phyloP scores from a whole-genome alignment of 2,888 invertebrate species.

The Tiliacea aurago region DNA sequence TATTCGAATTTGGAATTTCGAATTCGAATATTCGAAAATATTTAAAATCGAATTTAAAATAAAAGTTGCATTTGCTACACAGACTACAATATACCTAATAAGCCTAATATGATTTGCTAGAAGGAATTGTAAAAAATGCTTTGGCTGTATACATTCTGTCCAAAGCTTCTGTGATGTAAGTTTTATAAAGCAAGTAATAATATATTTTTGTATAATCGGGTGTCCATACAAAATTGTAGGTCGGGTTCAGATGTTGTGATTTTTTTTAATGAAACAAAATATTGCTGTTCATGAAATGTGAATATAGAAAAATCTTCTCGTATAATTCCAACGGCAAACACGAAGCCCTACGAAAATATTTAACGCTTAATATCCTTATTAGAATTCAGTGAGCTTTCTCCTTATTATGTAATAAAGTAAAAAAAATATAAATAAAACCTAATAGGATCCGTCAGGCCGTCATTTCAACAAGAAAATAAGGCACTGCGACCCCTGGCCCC shows the following conservation, averaged over 20 bases:
- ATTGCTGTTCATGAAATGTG: neutral
- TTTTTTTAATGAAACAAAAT: neutral
- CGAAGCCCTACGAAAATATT: neutral
- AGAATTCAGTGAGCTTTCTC: slow-evolving; percentile 18
- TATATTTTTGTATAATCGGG: neutral
- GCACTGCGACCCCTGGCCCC: slow-evolving; percentile 6
- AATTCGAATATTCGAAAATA: too few relatives aligned
- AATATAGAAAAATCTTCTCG: neutral
- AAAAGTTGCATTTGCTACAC: neutral
- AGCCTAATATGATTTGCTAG: too few relatives aligned
- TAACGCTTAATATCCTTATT: neutral
- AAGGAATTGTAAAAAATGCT: neutral
- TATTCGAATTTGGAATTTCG: too few relatives aligned
- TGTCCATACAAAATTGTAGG: neutral
- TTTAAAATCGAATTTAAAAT: slow-evolving; percentile 12
- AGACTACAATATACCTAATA: too few relatives aligned
- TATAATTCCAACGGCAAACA: neutral
- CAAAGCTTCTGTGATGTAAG: neutral
- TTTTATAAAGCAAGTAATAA: neutral
- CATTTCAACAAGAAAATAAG: slow-evolving; percentile 56
- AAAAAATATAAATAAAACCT: slow-evolving; percentile 39
- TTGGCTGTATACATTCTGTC: neutral
- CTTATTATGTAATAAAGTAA: slow-evolving; percentile 16
- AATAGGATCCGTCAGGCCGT: slow-evolving; percentile 39
- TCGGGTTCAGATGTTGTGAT: neutral